These are phyloP conservation scores for Acholoe squamosa DNA, from an alignment of 2,888 invertebrate species.

Conservation along the genomic window DNA sequence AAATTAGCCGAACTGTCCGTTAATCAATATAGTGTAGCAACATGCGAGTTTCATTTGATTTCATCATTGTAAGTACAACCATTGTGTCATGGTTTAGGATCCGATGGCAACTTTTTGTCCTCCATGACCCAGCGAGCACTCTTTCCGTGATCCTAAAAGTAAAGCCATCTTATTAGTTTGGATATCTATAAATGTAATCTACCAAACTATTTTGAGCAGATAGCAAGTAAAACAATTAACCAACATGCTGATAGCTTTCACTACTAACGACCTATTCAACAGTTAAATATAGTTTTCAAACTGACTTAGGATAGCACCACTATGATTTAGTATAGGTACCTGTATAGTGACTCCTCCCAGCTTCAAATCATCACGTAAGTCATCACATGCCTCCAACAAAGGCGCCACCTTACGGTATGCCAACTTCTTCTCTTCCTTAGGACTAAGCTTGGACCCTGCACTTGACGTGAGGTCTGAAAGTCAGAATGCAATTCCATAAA, in stretches of 20 bases:
- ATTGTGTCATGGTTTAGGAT: not conserved
- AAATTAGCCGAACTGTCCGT: too few relatives aligned
- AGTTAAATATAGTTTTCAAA: too few relatives aligned
- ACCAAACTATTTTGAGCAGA: too few relatives aligned
- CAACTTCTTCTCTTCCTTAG: slow-evolving; percentile 45
- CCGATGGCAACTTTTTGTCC: slow-evolving; percentile 9
- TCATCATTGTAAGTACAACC: too few relatives aligned
- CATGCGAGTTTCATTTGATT: too few relatives aligned
- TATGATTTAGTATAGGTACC: slow-evolving; percentile 65
- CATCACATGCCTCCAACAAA: slow-evolving; percentile 74
- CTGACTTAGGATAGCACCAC: too few relatives aligned
- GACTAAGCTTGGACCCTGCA: not conserved
- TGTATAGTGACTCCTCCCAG: slow-evolving; percentile 73
- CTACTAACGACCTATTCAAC: too few relatives aligned
- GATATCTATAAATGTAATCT: too few relatives aligned
- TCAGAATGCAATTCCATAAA: too few relatives aligned
- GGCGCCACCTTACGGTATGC: slow-evolving; percentile 60
- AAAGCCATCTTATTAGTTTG: not conserved
- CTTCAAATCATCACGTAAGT: slow-evolving; percentile 72
- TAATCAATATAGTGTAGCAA: too few relatives aligned
- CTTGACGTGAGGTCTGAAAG: not conserved
- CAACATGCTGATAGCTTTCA: too few relatives aligned
- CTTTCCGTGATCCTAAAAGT: slow-evolving; percentile 55
- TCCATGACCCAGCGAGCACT: slow-evolving; percentile 25
- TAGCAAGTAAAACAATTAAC: too few relatives aligned